Percentiles rank a stretch among this genome's conserved stretches.
Conservation (phyloP, 2,888 invertebrate genomes). For the Limnephilus lunatus region DNA sequence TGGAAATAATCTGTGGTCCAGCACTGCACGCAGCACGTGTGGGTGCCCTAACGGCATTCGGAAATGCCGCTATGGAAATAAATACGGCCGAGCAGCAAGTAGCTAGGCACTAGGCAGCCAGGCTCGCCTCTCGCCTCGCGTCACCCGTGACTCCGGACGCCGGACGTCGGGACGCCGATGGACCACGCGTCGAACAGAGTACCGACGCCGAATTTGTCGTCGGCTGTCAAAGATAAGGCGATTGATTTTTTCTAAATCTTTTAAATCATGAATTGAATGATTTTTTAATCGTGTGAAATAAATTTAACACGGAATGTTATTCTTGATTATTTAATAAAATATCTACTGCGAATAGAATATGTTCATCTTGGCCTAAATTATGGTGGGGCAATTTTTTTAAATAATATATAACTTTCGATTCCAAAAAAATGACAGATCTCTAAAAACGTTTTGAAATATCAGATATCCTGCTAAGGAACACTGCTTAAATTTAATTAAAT, state of each 20-base stretch:
- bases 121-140: neutral
- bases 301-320: too few species aligned
- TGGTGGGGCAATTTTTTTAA: too few species aligned
- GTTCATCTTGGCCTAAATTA: too few species aligned
- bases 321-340: too few species aligned
- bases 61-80: slow-evolving; percentile 39
- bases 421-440: too few species aligned
- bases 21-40: neutral
- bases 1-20: neutral
- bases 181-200: neutral
- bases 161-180: neutral
- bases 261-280: too few species aligned
- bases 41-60: slow-evolving; percentile 31
- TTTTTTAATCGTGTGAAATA: too few species aligned
- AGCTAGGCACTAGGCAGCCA: neutral
- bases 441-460: too few species aligned
- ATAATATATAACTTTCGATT: too few species aligned
- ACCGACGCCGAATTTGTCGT: neutral
- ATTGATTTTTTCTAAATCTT: neutral
- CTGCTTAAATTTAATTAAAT: too few species aligned
- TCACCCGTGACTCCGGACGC: neutral
- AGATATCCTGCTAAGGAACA: too few species aligned
- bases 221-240: neutral
- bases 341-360: too few species aligned
- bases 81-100: neutral